Conservation (phyloP, 2,797 vertebrate genomes). For the Okamejei kenojei region DNA sequence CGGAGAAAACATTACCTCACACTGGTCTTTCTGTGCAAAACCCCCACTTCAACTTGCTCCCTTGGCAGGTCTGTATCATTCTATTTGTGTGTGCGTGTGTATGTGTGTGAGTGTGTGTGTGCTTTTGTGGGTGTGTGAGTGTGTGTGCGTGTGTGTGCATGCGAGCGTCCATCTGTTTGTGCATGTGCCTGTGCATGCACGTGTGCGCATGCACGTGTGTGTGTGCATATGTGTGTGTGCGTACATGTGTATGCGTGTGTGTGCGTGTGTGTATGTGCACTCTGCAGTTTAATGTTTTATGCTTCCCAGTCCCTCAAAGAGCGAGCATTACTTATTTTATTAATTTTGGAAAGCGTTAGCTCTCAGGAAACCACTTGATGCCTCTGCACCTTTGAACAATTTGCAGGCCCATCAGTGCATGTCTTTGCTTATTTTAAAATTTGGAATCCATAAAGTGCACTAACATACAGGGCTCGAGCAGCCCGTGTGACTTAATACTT, state of each 20-base stretch:
- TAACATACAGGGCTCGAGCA: not conserved
- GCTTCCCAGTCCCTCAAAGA: constrained; percentile 48
- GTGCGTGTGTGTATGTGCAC: constrained; percentile 40
- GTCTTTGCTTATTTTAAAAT: constrained; percentile 48
- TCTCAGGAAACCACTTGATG: constrained; percentile 49
- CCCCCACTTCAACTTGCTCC: constrained; percentile 51
- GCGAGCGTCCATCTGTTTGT: too few species aligned
- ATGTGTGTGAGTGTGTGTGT: too few species aligned
- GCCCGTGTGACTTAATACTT: not conserved
- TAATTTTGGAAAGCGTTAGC: constrained; percentile 47
- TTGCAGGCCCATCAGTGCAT: constrained; percentile 49
- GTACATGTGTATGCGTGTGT: constrained; percentile 45
- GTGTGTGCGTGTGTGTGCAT: too few species aligned
- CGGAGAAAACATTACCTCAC: constrained; percentile 55
- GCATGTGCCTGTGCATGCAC: too few species aligned
- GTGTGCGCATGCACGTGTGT: too few species aligned
- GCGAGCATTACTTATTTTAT: constrained; percentile 48
- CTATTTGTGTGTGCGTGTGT: constrained; percentile 42
- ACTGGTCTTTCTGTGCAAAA: constrained; percentile 50
- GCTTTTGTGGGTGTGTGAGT: too few species aligned
- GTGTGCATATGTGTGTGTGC: constrained; percentile 42
- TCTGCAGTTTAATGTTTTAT: constrained; percentile 42
- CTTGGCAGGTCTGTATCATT: constrained; percentile 32
- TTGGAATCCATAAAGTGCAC: constrained; percentile 42
- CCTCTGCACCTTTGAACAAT: constrained; percentile 51